Percentiles rank a stretch among this genome's conserved stretches.
These are phyloP conservation scores for Idaea biselata DNA, from an alignment of 2,888 invertebrate genomes.

Conservation along the genomic window DNA sequence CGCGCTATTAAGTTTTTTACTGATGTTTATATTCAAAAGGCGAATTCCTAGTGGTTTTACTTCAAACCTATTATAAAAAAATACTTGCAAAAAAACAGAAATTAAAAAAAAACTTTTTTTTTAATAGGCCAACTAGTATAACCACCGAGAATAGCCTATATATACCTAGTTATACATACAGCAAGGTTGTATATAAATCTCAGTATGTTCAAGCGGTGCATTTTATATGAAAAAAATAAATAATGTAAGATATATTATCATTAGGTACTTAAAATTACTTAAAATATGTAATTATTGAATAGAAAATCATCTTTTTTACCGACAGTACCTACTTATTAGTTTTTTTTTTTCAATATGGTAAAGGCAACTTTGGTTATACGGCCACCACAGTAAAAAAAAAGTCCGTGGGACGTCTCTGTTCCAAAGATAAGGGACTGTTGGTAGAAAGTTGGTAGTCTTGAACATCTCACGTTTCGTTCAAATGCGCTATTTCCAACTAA, in stretches of 20 bases:
- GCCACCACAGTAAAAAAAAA: background rate
- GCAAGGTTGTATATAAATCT: conserved; percentile 52
- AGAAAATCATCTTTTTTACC: background rate
- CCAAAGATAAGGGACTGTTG: background rate
- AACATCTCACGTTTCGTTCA: background rate
- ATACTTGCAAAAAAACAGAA: background rate
- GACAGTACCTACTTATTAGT: background rate
- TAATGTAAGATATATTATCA: conserved; percentile 33
- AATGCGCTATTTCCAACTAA: conserved; percentile 13
- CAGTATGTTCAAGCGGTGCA: conserved; percentile 69
- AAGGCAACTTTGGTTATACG: background rate
- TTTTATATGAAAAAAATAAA: conserved; percentile 55
- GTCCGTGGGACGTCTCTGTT: no score
- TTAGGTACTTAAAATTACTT: conserved; percentile 35
- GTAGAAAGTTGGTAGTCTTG: background rate
- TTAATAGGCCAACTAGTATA: background rate
- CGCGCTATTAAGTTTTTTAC: conserved; percentile 39
- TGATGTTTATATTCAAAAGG: conserved; percentile 37
- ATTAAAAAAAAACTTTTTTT: background rate
- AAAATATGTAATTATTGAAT: background rate
- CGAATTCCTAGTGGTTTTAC: conserved; percentile 14
- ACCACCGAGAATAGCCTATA: background rate
- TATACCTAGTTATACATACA: background rate
- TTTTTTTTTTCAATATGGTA: background rate
- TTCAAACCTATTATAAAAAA: background rate